Conservation (phyloP, 2,113 vertebrate genomes). For the cat (Felis catus) region F.catus_Fca126_mat1.0 CM031414.1:122169501-122170000, state of each 20-base stretch:
- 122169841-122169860: neutral
- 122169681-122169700: neutral
- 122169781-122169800: neutral
- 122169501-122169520: neutral
- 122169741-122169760: neutral
- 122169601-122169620: neutral
- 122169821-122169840: neutral
- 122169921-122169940: neutral
- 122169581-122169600: neutral
- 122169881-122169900: neutral
- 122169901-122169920: neutral
- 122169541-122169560: neutral
- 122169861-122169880: conserved; percentile 10
- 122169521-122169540: neutral
- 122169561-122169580: neutral
- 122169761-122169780: neutral
- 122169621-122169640: conserved; percentile 24
- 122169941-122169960: neutral
- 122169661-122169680: neutral
- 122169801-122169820: conserved; percentile 18
- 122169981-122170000: neutral
- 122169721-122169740: conserved; percentile 13
- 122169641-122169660: conserved; percentile 4
- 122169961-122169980: neutral
- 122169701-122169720: neutral